A percentile compares a stretch with the other conserved stretches of the same genome.
Conservation (phyloP, 2,797 vertebrate genomes). For the Propithecus perrieri region DNA sequence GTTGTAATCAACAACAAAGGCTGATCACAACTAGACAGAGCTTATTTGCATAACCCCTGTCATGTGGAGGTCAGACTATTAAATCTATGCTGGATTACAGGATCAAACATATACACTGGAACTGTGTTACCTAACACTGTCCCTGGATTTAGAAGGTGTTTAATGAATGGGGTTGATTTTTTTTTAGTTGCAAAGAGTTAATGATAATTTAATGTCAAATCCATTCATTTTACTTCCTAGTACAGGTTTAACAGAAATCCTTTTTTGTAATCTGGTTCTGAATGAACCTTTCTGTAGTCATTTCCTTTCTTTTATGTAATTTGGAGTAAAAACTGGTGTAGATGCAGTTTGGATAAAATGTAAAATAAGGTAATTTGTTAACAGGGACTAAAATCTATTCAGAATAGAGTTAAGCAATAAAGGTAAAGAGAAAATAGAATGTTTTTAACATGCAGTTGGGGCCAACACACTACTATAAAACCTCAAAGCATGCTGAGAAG, state of each 20-base stretch:
- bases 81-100: background rate
- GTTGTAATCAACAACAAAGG: background rate
- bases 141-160: background rate
- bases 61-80: background rate
- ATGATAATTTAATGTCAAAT: background rate
- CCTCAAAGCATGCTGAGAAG: background rate
- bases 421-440: background rate
- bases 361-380: background rate
- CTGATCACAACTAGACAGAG: background rate
- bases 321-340: background rate
- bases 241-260: background rate
- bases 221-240: background rate
- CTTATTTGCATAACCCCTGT: background rate
- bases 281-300: background rate
- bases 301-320: background rate
- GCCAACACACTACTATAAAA: background rate
- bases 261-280: background rate
- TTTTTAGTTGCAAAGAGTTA: background rate
- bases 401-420: background rate
- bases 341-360: slow-evolving; percentile 18
- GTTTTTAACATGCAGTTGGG: background rate
- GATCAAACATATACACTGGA: background rate
- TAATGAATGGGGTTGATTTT: background rate
- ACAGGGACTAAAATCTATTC: background rate
- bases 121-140: background rate